A percentile compares a stretch with the other conserved stretches of the same genome.
These are phyloP conservation scores for Lutjanus argentimaculatus DNA, from an alignment of 2,797 vertebrate genomes.

Conservation along the genomic window DNA sequence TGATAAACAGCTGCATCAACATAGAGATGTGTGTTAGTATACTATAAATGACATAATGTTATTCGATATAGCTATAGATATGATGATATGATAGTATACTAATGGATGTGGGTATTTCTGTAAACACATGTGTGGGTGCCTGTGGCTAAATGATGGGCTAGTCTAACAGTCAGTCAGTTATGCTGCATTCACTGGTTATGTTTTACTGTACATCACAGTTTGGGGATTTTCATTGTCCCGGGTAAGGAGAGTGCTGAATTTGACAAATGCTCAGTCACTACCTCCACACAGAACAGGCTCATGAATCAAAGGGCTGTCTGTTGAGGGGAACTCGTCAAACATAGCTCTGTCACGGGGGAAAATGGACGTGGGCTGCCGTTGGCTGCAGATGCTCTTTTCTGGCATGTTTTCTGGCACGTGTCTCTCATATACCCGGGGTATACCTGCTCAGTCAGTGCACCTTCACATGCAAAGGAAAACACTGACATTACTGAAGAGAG, in stretches of 20 bases:
- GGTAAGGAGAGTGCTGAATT: slow-evolving; percentile 43
- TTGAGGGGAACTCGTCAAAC: slow-evolving; percentile 9
- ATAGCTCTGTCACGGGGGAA: slow-evolving; percentile 6
- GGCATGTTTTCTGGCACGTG: slow-evolving; percentile 44
- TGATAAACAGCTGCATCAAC: slow-evolving; percentile 11
- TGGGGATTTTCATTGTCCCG: slow-evolving; percentile 7
- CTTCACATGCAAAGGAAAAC: slow-evolving; percentile 41
- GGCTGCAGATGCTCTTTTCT: slow-evolving; percentile 29
- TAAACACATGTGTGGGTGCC: background rate
- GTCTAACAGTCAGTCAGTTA: background rate
- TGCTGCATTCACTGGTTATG: slow-evolving; percentile 20
- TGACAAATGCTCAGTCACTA: slow-evolving; percentile 23
- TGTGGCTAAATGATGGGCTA: background rate
- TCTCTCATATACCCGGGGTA: slow-evolving; percentile 25
- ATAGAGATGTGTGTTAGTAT: background rate
- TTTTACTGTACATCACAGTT: slow-evolving; percentile 29
- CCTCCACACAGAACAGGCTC: slow-evolving; percentile 11
- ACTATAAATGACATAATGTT: background rate
- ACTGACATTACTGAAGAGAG: slow-evolving; percentile 3
- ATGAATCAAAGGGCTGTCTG: slow-evolving; percentile 41
- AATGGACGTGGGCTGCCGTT: slow-evolving; percentile 29
- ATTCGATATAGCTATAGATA: background rate
- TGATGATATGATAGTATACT: background rate
- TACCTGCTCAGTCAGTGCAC: slow-evolving; percentile 34
- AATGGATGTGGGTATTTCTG: background rate